Percentiles rank a stretch among this genome's conserved stretches.
These are phyloP conservation scores for Steatocranus sp. DNA, from an alignment of 2,797 vertebrate species.

Conservation along the genomic window DNA sequence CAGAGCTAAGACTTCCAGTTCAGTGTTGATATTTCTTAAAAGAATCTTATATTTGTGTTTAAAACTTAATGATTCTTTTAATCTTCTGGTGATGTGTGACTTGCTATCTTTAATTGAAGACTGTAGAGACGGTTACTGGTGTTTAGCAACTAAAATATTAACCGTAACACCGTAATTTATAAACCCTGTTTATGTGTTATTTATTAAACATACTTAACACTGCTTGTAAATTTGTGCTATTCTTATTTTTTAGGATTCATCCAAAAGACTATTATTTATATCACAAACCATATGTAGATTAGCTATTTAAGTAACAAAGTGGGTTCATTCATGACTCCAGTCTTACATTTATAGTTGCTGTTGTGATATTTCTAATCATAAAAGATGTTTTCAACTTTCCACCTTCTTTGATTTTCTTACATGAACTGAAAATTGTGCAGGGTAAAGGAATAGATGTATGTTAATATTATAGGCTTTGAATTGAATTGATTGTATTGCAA, in stretches of 20 bases:
- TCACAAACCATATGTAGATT: background rate
- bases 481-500: background rate
- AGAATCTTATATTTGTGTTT: background rate
- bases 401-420: background rate
- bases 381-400: background rate
- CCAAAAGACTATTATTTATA: background rate
- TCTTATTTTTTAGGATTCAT: background rate
- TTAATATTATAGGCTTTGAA: background rate
- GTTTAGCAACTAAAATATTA: background rate
- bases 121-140: background rate
- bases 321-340: background rate
- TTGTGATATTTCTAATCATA: background rate
- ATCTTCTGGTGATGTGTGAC: background rate
- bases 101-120: background rate
- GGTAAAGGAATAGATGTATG: background rate
- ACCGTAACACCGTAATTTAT: accelerated
- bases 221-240: background rate
- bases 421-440: background rate
- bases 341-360: background rate
- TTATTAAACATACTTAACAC: background rate
- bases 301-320: background rate
- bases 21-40: background rate
- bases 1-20: background rate
- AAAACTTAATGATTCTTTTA: background rate
- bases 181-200: background rate